phyloP scores from a whole-genome alignment of 2,113 vertebrate species.

The Phocoena phocoena region DNA sequence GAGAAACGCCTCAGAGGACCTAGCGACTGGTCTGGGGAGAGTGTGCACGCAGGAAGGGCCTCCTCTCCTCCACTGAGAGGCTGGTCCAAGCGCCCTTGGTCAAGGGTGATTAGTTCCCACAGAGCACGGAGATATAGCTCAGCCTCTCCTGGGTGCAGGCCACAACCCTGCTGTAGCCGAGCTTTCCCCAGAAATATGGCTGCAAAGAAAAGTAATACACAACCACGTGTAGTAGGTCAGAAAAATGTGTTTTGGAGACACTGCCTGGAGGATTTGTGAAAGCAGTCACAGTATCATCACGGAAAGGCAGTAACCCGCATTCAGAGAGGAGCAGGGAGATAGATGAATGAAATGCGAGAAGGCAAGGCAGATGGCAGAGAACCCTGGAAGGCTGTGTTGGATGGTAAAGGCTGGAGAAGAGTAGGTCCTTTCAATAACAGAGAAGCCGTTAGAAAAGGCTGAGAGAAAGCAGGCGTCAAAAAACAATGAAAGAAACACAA shows the following conservation, averaged over 20 bases:
- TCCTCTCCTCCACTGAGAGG: not conserved
- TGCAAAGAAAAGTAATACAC: not conserved
- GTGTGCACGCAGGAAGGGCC: rapidly evolving
- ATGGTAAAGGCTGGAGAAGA: not conserved
- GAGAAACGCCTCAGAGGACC: not conserved
- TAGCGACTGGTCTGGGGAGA: rapidly evolving
- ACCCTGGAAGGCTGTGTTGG: not conserved
- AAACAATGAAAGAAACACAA: not conserved
- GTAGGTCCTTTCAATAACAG: not conserved
- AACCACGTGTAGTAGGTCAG: not conserved
- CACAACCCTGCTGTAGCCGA: not conserved
- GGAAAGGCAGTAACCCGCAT: not conserved
- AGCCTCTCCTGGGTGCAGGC: not conserved
- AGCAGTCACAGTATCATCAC: not conserved
- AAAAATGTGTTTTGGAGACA: constrained; percentile 11
- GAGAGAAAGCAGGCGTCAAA: not conserved
- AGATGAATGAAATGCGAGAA: not conserved
- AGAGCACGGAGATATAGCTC: not conserved
- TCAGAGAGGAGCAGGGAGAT: not conserved
- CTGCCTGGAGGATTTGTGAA: constrained; percentile 35
- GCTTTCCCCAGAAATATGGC: not conserved
- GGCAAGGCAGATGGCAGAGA: not conserved
- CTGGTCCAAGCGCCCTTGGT: not conserved
- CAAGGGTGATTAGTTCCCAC: not conserved
- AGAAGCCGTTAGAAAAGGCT: not conserved